Base-by-base conservation (phyloP, 2,797 vertebrate species). In the Salarias fasciatus region DNA sequence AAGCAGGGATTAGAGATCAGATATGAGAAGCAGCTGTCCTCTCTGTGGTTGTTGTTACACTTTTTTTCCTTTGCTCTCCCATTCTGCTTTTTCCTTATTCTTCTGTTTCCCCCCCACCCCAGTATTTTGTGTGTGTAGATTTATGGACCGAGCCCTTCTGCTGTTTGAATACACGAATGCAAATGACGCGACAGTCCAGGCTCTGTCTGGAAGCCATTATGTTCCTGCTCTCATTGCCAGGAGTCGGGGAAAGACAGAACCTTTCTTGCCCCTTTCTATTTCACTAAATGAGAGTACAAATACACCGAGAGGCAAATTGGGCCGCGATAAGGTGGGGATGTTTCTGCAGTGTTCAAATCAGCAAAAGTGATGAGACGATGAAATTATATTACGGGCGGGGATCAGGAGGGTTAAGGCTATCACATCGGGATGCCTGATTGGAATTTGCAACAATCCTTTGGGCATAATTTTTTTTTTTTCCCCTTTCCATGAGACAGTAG, bases 401-500 rank as follows among this genome's bases (percentile, higher is more conserved):
- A 82, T 75, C 60, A 46, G 55, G 53, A 42, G 40, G 61, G 77
- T 64, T 75, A 65, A 75, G 48, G 75, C 71, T 80, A 77, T 86
- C 82, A 74, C 61, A 57, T 62, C 18, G 5, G 42, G 60, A 65
- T 3, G 77, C 57, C 80, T 88, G 86, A 89, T 85, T 86, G 79
- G 77, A 85, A 84, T 86, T 84, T 76, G 64, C 66, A 88, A 77
- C 75, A 77, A 77, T 87, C 72, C 60, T 79, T 53, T 52, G 24
- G 55, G 69, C 63, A 61, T 64, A 79, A 79, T 72, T 75, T 77
- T 69, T 33, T 8, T 33, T 33, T 33, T 33, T 33, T 8, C 31
- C 4, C 4, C 9, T 9, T 71, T 64, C 59, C 49, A 69, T 36
- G 45, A 75, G 61, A 84, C 67, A 63, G 65, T 40, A 56, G 51